phyloP scores from a whole-genome alignment of 2,888 invertebrate genomes.

The Machimus rusticus region DNA sequence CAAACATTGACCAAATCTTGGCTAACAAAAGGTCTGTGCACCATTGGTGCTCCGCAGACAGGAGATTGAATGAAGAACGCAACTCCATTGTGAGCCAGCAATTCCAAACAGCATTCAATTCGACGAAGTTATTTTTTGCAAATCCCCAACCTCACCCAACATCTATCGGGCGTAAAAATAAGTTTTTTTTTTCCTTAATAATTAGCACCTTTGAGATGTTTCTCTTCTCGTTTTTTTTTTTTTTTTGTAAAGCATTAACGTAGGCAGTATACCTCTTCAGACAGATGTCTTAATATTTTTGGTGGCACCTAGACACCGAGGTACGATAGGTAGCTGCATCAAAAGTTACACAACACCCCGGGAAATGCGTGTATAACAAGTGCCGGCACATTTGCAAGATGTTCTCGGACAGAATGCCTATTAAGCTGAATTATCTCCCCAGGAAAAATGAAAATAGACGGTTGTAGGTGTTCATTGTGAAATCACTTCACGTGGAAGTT shows the following conservation, averaged over 20 bases:
- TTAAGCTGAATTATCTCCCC: not conserved
- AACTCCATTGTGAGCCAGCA: not conserved
- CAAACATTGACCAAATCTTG: conserved; percentile 35
- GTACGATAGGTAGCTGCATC: not conserved
- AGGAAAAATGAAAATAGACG: not conserved
- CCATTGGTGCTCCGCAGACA: not conserved
- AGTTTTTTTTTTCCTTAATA: conserved; percentile 28
- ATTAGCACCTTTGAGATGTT: conserved; percentile 25
- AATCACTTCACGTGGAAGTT: conserved; percentile 1
- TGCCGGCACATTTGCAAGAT: not conserved
- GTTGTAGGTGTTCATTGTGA: not conserved
- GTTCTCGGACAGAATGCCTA: not conserved
- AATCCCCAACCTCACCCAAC: not conserved
- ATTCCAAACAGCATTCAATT: not conserved
- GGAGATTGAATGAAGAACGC: conserved; percentile 9
- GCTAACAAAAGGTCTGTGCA: conserved; percentile 31
- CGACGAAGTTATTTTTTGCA: conserved; percentile 25
- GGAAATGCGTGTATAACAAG: not conserved
- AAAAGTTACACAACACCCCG: not conserved
- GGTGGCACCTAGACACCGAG: not conserved
- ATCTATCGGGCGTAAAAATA: not conserved
- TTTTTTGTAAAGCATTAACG: not conserved
- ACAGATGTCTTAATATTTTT: not conserved
- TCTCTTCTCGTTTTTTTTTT: not conserved
- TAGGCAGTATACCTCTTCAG: not conserved